Evolutionary conservation across 2,888 invertebrate genomes (phyloP), one percentile per base, ranked within the genome.

Genomic region (Cartodere bifasciata): DNA sequence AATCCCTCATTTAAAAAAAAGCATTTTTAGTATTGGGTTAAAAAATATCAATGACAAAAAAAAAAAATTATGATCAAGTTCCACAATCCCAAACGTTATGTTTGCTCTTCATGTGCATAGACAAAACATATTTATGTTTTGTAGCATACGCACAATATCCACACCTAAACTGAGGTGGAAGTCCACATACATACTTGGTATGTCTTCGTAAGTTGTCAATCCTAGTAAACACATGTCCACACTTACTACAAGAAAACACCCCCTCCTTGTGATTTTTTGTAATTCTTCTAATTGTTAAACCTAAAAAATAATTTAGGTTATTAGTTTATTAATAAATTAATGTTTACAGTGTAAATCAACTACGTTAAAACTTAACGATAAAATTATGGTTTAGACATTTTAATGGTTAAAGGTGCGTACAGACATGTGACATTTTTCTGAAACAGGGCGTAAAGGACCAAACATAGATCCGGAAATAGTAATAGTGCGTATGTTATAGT

Each of bases 41-140:
- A 10, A 13, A 22, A 5, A 9, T 14, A 9, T 20, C 3, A 28
- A 2, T 20, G 13, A 11, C 14, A 10, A 17, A 28, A 16, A 29
- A 29, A 20, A 15, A 9, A 3, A 6, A 25, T 7, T n/a, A n/a
- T 20, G 13, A 20, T 12, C 3, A 28, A n/a, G 5, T 24, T 14
- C 13, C 14, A 10, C 23, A 20, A 23, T 35, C 23, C 9, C 28
- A 29, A 13, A 25, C 10, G n/a, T 34, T 31, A 32, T 49, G 49
- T 32, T 43, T 45, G 23, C 35, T 42, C 33, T 44, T 48, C 31
- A 47, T 44, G 27, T 49, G 49, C 28, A 44, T 34, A 1, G 46
- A 35, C 25, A 49, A 29, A 5, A 49, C 49, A 26, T 48, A 49
- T 27, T 49, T 48, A 32, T 48, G 47, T 27, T 49, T 49, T 4